Evolutionary conservation across 2,797 vertebrate genomes (phyloP).

Genomic region (Sparidentex hasta): DNA sequence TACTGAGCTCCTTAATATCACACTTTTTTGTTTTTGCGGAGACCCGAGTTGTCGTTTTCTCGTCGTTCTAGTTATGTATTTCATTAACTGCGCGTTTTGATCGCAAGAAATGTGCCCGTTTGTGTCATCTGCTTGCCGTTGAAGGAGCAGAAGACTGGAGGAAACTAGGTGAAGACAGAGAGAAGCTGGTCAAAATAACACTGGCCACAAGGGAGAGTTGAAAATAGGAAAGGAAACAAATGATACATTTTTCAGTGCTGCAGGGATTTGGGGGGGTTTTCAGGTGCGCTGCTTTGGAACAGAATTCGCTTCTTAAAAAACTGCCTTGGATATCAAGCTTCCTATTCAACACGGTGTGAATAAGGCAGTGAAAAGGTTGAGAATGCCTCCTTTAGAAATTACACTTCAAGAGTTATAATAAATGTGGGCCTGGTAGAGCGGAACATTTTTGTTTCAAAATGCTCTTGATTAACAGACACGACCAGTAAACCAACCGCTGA

Average conservation of each 20-base stretch:
- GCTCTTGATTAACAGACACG: conserved; percentile 9
- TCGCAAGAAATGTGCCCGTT: not conserved
- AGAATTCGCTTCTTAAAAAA: conserved; percentile 8
- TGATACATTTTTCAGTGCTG: conserved; percentile 51
- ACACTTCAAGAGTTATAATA: not conserved
- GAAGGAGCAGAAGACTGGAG: not conserved
- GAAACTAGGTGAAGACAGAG: conserved; percentile 51
- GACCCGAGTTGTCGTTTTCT: conserved; percentile 11
- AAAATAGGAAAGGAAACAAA: conserved; percentile 59
- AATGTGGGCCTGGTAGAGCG: not conserved
- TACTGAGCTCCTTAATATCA: conserved; percentile 30
- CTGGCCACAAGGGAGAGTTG: conserved; percentile 45
- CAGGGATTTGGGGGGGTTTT: conserved; percentile 41
- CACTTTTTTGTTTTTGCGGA: conserved; percentile 21
- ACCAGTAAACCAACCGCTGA: not conserved
- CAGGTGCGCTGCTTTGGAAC: conserved; percentile 16
- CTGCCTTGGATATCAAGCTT: conserved; percentile 1
- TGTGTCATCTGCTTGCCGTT: conserved; percentile 6
- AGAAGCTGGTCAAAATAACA: conserved; percentile 49
- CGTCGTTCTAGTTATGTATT: conserved; percentile 22
- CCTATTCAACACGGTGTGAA: conserved; percentile 30
- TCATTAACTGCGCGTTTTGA: conserved; percentile 37
- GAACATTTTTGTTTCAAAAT: conserved; percentile 6
- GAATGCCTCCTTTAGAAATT: conserved; percentile 1
- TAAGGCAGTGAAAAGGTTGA: conserved; percentile 6